Percentiles rank a stretch among this genome's conserved stretches.
Conservation (phyloP, 2,888 invertebrate genomes). For the Drosophila tanythrix region DNA sequence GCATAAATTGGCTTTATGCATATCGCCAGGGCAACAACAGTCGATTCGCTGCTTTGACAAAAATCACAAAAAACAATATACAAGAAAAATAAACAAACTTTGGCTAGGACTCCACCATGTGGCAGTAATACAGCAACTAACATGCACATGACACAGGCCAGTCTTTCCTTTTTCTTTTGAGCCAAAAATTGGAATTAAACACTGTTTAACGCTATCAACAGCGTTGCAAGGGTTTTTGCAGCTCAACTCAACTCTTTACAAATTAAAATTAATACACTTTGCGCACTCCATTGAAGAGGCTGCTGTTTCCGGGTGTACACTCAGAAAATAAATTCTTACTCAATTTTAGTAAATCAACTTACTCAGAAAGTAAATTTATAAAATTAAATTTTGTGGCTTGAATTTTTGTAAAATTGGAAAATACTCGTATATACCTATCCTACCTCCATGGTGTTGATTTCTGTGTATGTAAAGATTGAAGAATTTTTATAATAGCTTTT, state of each 20-base stretch:
- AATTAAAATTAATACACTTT: conserved; percentile 72
- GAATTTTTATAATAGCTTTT: not conserved
- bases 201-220: conserved; percentile 31
- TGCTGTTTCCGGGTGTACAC: conserved; percentile 10
- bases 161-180: conserved; percentile 35
- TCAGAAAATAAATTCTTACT: not conserved
- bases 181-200: conserved; percentile 61
- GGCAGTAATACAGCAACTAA: conserved; percentile 29
- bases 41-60: conserved; percentile 11
- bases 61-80: conserved; percentile 13
- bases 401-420: not conserved
- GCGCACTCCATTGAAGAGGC: conserved; percentile 42
- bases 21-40: conserved; percentile 55
- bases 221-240: conserved; percentile 13
- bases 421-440: not conserved
- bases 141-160: conserved; percentile 24
- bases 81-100: conserved; percentile 45
- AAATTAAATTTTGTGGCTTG: not conserved
- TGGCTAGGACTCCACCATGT: conserved; percentile 4
- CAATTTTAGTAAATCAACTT: not conserved
- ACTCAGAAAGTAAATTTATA: not conserved
- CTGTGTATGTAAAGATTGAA: not conserved
- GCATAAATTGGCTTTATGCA: conserved; percentile 67
- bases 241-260: conserved; percentile 28
- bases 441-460: not conserved